Base-by-base conservation (phyloP, 2,113 vertebrate species). In the Alaudala cheleensis region DNA sequence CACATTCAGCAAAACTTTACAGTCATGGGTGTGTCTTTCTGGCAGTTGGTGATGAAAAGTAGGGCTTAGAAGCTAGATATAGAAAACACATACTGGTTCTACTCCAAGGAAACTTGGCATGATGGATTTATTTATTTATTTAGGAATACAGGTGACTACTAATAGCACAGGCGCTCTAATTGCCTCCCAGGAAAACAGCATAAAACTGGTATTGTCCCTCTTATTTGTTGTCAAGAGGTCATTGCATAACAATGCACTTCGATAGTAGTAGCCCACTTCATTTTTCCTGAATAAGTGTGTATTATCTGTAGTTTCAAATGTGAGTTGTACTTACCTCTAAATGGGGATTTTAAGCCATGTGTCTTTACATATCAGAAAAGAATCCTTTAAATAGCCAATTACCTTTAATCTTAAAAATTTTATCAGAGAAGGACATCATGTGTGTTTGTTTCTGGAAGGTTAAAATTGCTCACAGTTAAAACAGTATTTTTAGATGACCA, bases 1-100 rank as follows among this genome's bases (percentile, higher is more conserved):
- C 16, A 54, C 7, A 0, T 83, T 80, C 21, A 84, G 96, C 96
- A 97, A 98, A 98, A 98, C 95, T 97, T 94, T 37, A 54, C 37
- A 31, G 49, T 79, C 5, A 0, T 25, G 31, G 21, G 18, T 58
- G 64, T 77, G 69, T 86, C 11, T 86, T 92, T 64, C 31, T 89
- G 61, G 50, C 3, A 2, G 9, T 61, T 81, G 57, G 65, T 37
- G 34, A 90, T 73, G 71, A 71, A 56, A 51, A 44, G 40, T 2
- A 86, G 12, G 1, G 58, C 53, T 91, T 51, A 39, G 50, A 66
- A 86, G 44, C 11, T 18, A 23, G 11, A 31, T 87, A 39, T 57
- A 25, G 84, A 84, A 94, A 92, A 60, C 31, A 62, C 40, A 10
- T 18, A 16, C 14, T 44, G 44, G 3, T 74, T 34, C 37, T 69